phyloP scores from a whole-genome alignment of 2,888 invertebrate species.

The Leucophenga montana region DNA sequence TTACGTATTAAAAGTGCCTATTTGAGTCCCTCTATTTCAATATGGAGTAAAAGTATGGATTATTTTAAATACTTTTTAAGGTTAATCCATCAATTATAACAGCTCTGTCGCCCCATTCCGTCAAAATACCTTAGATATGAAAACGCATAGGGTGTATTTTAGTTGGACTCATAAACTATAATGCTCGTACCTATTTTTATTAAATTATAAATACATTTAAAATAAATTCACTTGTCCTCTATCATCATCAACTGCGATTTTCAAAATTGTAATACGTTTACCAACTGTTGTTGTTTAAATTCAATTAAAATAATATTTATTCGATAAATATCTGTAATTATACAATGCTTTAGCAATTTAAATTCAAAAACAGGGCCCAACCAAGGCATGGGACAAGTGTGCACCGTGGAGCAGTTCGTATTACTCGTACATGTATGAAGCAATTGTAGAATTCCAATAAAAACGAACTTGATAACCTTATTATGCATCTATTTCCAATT shows the following conservation, averaged over 20 bases:
- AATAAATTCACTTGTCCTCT: conserved; percentile 16
- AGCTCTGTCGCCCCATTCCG: too few relatives aligned
- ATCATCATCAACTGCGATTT: conserved; percentile 45
- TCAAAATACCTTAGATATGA: too few relatives aligned
- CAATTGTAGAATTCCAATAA: not conserved
- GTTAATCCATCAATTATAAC: too few relatives aligned
- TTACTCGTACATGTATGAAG: not conserved
- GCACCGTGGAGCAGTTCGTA: not conserved
- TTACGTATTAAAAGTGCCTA: too few relatives aligned
- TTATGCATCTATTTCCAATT: too few relatives aligned
- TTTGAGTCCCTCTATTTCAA: too few relatives aligned
- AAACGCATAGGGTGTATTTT: too few relatives aligned
- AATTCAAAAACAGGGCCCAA: not conserved
- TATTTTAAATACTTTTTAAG: too few relatives aligned
- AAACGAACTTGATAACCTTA: too few relatives aligned
- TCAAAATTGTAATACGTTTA: conserved; percentile 68
- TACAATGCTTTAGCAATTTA: conserved; percentile 29
- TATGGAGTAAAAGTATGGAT: too few relatives aligned
- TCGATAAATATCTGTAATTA: conserved; percentile 59
- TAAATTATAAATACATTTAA: conserved; percentile 27
- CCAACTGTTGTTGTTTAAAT: conserved; percentile 60
- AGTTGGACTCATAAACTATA: too few relatives aligned
- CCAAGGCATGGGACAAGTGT: not conserved
- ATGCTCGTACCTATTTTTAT: not conserved
- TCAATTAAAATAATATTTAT: conserved; percentile 63